phyloP scores from a whole-genome alignment of 2,797 vertebrate genomes.

The Aeoliscus strigatus region DNA sequence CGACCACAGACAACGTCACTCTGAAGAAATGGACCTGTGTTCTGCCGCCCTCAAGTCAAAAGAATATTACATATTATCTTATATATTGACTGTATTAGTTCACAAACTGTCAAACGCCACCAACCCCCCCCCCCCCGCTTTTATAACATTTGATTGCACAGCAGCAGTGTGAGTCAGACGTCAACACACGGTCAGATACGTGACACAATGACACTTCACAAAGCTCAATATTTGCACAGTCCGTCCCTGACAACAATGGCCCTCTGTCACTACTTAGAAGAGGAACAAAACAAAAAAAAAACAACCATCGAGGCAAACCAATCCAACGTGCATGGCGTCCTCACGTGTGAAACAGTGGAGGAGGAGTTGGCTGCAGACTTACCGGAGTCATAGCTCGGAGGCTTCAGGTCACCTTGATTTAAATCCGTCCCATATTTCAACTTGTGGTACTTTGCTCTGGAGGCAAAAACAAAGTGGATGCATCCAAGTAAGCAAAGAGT shows the following conservation, averaged over 20 bases:
- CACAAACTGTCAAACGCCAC: no score
- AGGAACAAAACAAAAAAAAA: slow-evolving; percentile 24
- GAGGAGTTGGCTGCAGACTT: slow-evolving; percentile 61
- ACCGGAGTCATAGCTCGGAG: slow-evolving; percentile 98
- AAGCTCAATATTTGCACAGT: background rate
- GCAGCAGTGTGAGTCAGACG: no score
- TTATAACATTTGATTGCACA: no score
- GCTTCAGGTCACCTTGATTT: slow-evolving; percentile 98
- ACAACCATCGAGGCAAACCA: slow-evolving; percentile 41
- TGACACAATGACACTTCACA: background rate
- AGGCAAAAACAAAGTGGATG: slow-evolving; percentile 18
- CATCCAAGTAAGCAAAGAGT: background rate
- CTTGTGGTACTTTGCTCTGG: slow-evolving; percentile 97
- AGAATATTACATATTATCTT: no score
- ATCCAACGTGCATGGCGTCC: slow-evolving; percentile 39
- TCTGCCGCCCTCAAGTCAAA: no score
- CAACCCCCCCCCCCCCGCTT: no score
- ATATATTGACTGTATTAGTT: no score
- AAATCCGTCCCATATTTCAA: slow-evolving; percentile 97
- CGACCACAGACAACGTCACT: no score
- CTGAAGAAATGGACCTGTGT: no score
- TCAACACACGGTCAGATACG: background rate
- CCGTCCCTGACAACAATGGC: slow-evolving; percentile 3
- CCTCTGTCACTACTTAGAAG: slow-evolving; percentile 17
- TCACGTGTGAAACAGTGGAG: slow-evolving; percentile 15